Evolutionary conservation across 2,888 invertebrate genomes (phyloP), one percentile per base, ranked within the genome.

Genomic region (Laothoe populi): DNA sequence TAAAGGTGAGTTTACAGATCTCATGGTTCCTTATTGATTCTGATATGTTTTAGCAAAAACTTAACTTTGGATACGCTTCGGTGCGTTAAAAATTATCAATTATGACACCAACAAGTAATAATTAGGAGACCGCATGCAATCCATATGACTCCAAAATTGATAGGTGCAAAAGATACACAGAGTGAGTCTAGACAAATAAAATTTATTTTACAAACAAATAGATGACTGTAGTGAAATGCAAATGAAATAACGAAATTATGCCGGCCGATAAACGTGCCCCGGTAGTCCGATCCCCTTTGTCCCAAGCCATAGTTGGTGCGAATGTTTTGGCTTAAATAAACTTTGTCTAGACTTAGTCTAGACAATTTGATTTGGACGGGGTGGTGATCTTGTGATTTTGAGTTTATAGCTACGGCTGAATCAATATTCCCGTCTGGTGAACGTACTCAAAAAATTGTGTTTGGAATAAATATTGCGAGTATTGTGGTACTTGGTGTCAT

Each of bases 331-430:
- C 73, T 73, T 69, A 73, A 81, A 81, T 81, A 76, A 77, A 81
- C 70, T 74, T 69, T 72, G 90, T 90, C 90, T 90, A 90, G 90
- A 89, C 90, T 67, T 8, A 64, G 90, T 89, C 90, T 90, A 90
- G 90, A 88, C 90, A 66, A 72, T 70, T 73, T 68, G 68, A 72
- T 71, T 70, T 68, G 70, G 70, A 70, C 8, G 23, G 45, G 42
- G 57, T 58, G 40, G 57, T 63, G 63, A 66, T 67, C 59, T 66
- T 61, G 66, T 60, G 66, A 71, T 73, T 74, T 73, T 70, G 64
- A 65, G 65, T 73, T 70, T 71, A 73, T 66, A 63, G 63, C 64
- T 63, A 63, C 64, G 65, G 46, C 66, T 48, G 64, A 70, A 78
- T 77, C 79, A 63, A 80, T 78, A 70, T 57, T 44, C 63, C 58